These are phyloP conservation scores for Anticlea derivata DNA, from an alignment of 2,888 invertebrate species.

Conservation along the genomic window DNA sequence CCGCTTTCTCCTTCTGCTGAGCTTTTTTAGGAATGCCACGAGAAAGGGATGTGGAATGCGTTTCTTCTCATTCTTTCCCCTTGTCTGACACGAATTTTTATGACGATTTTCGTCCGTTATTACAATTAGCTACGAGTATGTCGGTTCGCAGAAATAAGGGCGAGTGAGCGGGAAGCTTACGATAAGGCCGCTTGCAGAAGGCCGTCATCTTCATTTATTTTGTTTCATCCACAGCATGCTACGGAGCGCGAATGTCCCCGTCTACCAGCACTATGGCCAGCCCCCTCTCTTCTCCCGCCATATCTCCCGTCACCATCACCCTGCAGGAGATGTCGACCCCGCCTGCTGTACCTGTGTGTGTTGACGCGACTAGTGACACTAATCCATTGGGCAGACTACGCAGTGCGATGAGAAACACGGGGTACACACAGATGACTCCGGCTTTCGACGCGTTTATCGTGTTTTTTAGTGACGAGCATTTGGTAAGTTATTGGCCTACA, in stretches of 20 bases:
- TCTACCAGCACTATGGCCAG: conserved; percentile 44
- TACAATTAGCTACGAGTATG: too few species aligned
- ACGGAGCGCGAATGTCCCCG: conserved; percentile 47
- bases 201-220: too few species aligned
- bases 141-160: too few species aligned
- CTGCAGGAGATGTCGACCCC: conserved; percentile 52
- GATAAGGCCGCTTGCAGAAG: too few species aligned
- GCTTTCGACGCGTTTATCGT: conserved; percentile 89
- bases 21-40: conserved; percentile 52
- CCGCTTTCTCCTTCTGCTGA: conserved; percentile 78
- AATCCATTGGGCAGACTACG: conserved; percentile 70
- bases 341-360: conserved; percentile 50
- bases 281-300: conserved; percentile 38
- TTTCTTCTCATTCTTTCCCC: conserved; percentile 38
- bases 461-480: conserved; percentile 92
- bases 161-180: too few species aligned
- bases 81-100: background rate
- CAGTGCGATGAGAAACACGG: conserved; percentile 74
- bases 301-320: conserved; percentile 47
- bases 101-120: too few species aligned
- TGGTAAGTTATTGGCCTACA: conserved; percentile 84
- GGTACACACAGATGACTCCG: conserved; percentile 63
- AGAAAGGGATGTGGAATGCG: conserved; percentile 44
- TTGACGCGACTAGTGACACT: conserved; percentile 53
- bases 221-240: conserved; percentile 49